Conservation (phyloP, 2,888 invertebrate species). For the Drosophila fungiperda region DNA sequence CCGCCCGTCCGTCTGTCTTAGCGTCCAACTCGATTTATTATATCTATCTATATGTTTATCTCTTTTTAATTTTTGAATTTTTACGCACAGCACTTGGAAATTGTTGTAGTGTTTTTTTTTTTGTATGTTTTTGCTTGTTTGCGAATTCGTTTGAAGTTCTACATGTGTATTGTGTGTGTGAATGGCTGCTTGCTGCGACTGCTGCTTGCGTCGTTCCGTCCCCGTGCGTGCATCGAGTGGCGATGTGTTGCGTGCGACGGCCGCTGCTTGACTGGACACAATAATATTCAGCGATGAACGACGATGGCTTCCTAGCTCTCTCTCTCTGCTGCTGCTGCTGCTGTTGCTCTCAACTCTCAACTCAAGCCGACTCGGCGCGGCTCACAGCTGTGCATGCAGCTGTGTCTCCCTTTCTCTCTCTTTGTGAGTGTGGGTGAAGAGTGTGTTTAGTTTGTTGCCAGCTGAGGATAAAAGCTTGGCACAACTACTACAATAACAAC, state of each 20-base stretch:
- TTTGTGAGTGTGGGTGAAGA: constrained; percentile 45
- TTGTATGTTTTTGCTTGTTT: constrained; percentile 37
- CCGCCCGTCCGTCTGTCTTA: constrained; percentile 70
- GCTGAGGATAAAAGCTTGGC: constrained; percentile 49
- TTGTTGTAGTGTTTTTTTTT: constrained; percentile 33
- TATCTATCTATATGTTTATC: constrained; percentile 19
- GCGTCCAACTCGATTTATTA: constrained; percentile 25
- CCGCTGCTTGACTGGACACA: constrained; percentile 59
- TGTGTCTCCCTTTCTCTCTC: constrained; percentile 25
- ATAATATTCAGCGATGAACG: constrained; percentile 16
- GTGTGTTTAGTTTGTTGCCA: constrained; percentile 35
- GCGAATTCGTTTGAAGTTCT: constrained; percentile 56
- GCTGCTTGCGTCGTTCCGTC: constrained; percentile 53
- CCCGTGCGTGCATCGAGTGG: constrained; percentile 44
- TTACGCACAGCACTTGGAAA: constrained; percentile 49
- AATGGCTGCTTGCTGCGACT: constrained; percentile 43
- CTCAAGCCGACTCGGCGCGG: constrained; percentile 19
- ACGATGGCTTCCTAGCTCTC: constrained; percentile 19
- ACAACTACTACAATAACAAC: constrained; percentile 32
- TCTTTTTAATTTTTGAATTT: constrained; percentile 15
- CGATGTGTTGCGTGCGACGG: constrained; percentile 61
- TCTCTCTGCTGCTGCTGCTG: constrained; percentile 8
- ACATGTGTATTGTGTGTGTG: constrained; percentile 26
- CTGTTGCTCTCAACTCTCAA: constrained; percentile 21
- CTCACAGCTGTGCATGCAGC: constrained; percentile 54